phyloP scores from a whole-genome alignment of 92 coral and sea anemone genomes.

The Nematostella vectensis region DNA sequence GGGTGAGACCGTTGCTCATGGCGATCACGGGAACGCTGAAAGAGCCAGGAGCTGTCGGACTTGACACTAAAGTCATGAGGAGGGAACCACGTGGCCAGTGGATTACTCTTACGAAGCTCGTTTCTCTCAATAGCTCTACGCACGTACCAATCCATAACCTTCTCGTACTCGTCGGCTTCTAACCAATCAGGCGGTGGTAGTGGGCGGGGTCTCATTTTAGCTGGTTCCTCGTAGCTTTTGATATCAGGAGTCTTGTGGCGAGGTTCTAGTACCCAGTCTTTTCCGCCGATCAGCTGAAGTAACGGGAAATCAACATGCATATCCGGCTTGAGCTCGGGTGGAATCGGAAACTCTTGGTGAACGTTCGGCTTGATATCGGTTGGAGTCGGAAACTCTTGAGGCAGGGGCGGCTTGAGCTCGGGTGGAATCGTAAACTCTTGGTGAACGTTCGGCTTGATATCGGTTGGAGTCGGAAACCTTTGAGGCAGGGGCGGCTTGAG shows the following conservation, averaged over 20 bases:
- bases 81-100: conserved; percentile 17
- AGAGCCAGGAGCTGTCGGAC: conserved; percentile 33
- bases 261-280: too few species aligned
- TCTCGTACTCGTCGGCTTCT: conserved; percentile 14
- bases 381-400: conserved; percentile 7
- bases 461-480: background rate
- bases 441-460: too few species aligned
- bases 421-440: conserved; percentile 22
- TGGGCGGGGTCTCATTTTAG: conserved; percentile 1
- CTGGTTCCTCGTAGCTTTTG: too few species aligned
- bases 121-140: conserved; percentile 27
- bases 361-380: too few species aligned
- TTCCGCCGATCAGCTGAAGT: too few species aligned
- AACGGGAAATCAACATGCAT: conserved; percentile 10
- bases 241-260: too few species aligned
- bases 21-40: conserved; percentile 11
- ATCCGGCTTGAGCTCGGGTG: conserved; percentile 7
- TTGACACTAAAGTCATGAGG: conserved; percentile 15
- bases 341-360: too few species aligned
- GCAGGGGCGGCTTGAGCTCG: conserved; percentile 2
- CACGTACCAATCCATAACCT: conserved; percentile 33
- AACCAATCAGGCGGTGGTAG: conserved; percentile 18
- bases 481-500: conserved; percentile 7
- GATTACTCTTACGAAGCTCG: conserved; percentile 10
- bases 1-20: conserved; percentile 9